phyloP scores from a whole-genome alignment of 2,113 vertebrate genomes.

The Chlamydotis undulata region DNA sequence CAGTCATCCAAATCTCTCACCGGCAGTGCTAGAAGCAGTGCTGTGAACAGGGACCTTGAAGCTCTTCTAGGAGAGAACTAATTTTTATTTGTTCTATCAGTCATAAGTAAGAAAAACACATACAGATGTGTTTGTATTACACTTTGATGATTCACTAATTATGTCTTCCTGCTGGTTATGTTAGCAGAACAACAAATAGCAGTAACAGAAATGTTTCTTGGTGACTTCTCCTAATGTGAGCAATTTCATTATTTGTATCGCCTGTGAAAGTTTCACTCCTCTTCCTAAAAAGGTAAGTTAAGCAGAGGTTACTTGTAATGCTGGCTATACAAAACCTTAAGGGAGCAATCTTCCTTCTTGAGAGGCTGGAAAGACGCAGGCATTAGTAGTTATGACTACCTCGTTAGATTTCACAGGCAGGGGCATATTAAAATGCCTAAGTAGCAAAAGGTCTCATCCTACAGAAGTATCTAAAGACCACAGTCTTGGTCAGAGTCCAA shows the following conservation, averaged over 20 bases:
- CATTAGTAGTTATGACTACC: neutral
- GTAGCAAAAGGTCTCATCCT: neutral
- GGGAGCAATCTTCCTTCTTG: neutral
- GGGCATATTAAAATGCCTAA: neutral
- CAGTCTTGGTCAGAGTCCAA: neutral
- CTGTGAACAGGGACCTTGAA: neutral
- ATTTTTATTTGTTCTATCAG: neutral
- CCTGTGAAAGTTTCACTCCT: neutral
- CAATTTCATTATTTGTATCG: neutral
- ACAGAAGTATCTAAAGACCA: neutral
- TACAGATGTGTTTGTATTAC: neutral
- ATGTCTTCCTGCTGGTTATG: neutral
- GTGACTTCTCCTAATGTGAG: neutral
- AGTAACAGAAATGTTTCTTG: neutral
- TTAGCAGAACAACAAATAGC: neutral
- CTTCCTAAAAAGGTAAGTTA: neutral
- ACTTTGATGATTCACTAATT: neutral
- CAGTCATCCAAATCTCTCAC: neutral
- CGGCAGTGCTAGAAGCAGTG: neutral
- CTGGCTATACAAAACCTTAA: neutral
- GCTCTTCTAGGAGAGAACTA: neutral
- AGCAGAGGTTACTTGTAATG: neutral
- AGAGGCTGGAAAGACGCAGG: neutral
- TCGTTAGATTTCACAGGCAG: neutral
- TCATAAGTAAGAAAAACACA: neutral